These are phyloP conservation scores for Meriones psammophilus DNA, from an alignment of 2,797 vertebrate species.

Conservation along the genomic window DNA sequence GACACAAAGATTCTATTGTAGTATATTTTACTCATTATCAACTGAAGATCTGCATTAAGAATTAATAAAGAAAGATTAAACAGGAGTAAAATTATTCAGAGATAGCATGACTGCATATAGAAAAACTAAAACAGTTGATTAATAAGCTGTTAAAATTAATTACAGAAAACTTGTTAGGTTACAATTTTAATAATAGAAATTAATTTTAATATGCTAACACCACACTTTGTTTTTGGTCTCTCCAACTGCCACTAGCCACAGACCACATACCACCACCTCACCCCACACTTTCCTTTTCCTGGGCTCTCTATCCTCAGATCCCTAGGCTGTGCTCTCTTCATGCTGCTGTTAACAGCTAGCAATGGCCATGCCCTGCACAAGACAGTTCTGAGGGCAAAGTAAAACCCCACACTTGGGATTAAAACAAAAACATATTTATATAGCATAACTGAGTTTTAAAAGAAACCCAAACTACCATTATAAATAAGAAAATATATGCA, in stretches of 20 bases:
- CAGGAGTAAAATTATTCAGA: conserved; percentile 31
- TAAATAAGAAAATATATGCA: neutral
- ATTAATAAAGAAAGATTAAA: neutral
- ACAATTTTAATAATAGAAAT: conserved; percentile 35
- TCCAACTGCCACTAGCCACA: too few relatives aligned
- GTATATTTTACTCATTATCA: neutral
- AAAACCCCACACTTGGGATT: too few relatives aligned
- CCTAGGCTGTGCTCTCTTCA: too few relatives aligned
- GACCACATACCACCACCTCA: too few relatives aligned
- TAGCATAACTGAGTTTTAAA: too few relatives aligned
- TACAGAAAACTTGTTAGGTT: neutral
- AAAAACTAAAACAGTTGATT: neutral
- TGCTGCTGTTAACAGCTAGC: too few relatives aligned
- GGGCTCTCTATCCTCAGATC: too few relatives aligned
- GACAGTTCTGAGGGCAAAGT: too few relatives aligned
- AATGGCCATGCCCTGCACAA: too few relatives aligned
- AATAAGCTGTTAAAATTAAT: conserved; percentile 32
- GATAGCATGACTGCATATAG: neutral
- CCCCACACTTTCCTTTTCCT: too few relatives aligned
- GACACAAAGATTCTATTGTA: neutral
- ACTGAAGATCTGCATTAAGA: neutral
- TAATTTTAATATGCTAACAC: conserved; percentile 1
- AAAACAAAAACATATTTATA: too few relatives aligned
- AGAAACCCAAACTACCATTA: too few relatives aligned
- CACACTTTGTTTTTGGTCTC: neutral